phyloP scores from a whole-genome alignment of 1,140 invertebrate species.

The Neuroterus valhalla region DNA sequence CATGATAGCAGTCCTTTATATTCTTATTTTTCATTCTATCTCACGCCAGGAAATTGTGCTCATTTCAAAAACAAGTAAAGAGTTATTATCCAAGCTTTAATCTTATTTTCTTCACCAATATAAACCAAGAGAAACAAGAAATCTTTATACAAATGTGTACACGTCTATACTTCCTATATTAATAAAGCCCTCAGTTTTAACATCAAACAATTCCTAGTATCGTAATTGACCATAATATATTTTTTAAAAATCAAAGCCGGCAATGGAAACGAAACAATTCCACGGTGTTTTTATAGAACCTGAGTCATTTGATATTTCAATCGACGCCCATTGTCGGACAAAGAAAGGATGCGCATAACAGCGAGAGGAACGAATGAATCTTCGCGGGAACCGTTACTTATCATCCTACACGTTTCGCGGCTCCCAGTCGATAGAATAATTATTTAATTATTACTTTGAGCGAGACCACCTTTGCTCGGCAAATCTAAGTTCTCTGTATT shows the following conservation, averaged over 20 bases:
- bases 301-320: constrained; percentile 50
- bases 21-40: too few relatives aligned
- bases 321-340: constrained; percentile 34
- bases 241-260: not conserved
- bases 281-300: not conserved
- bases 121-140: too few relatives aligned
- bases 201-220: not conserved
- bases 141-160: not conserved
- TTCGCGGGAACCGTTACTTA: constrained; percentile 65
- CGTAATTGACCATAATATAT: not conserved
- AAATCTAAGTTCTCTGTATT: constrained; percentile 58
- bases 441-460: constrained; percentile 70
- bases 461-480: constrained; percentile 58
- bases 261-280: not conserved
- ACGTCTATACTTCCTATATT: not conserved
- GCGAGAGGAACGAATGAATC: constrained; percentile 48
- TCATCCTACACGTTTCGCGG: constrained; percentile 64
- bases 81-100: too few relatives aligned
- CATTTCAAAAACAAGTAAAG: too few relatives aligned
- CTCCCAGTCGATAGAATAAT: constrained; percentile 66
- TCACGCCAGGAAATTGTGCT: too few relatives aligned
- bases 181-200: not conserved
- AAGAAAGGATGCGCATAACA: constrained; percentile 51
- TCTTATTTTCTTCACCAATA: too few relatives aligned
- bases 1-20: too few relatives aligned